A percentile compares a stretch with the other conserved stretches of the same genome.
Conservation (phyloP, 2,888 invertebrate species). For the Caenorhabditis afra region DNA sequence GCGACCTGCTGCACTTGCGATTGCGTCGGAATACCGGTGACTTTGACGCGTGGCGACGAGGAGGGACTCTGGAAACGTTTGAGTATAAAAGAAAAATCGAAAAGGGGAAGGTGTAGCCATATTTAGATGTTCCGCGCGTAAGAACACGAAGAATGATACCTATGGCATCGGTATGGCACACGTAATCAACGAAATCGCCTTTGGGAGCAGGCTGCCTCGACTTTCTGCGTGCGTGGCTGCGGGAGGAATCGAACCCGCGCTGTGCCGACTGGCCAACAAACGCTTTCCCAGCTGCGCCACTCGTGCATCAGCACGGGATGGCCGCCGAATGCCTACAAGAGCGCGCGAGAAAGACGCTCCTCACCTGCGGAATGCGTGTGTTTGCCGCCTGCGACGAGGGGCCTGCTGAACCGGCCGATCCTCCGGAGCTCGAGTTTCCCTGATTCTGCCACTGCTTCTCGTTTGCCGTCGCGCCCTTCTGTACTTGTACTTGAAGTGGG, state of each 20-base stretch:
- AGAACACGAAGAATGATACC: conserved; percentile 62
- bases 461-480: conserved; percentile 26
- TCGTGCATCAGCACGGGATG: conserved; percentile 7
- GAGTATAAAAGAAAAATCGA: no score
- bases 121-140: conserved; percentile 60
- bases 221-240: conserved; percentile 48
- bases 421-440: neutral
- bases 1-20: conserved; percentile 34
- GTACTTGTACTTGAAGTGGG: conserved; percentile 29
- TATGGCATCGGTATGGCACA: conserved; percentile 56
- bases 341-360: neutral
- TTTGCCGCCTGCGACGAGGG: conserved; percentile 19
- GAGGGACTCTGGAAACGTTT: conserved; percentile 55
- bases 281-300: conserved; percentile 36
- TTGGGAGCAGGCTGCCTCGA: conserved; percentile 31
- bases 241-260: conserved; percentile 19
- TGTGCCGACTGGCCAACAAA: neutral
- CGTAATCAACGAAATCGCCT: conserved; percentile 57
- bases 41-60: conserved; percentile 39
- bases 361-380: conserved; percentile 21
- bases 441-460: conserved; percentile 45
- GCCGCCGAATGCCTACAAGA: neutral
- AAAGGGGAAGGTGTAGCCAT: conserved; percentile 45
- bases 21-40: conserved; percentile 32
- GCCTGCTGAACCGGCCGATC: neutral